Conservation (phyloP, 2,113 vertebrate species). For the Otus sunia region DNA sequence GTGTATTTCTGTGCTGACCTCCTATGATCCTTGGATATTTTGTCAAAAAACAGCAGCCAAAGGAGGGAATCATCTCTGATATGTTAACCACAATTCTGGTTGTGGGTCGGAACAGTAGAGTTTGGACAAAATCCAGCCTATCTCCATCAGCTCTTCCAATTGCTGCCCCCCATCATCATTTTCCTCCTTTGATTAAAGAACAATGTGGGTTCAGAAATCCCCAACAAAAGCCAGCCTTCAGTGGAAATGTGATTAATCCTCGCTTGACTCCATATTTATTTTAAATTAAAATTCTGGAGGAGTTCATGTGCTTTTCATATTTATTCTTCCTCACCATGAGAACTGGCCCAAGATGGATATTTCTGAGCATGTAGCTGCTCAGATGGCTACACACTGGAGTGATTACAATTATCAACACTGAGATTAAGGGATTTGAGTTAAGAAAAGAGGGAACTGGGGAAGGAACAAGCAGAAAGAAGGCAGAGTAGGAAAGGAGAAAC, state of each 20-base stretch:
- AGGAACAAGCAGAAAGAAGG: background rate
- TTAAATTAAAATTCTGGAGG: slow-evolving; percentile 42
- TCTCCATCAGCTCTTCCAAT: slow-evolving; percentile 31
- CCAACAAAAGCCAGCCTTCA: background rate
- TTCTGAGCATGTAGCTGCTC: slow-evolving; percentile 20
- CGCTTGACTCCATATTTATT: slow-evolving; percentile 53
- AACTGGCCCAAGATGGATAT: background rate
- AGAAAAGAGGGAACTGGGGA: background rate
- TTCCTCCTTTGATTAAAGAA: slow-evolving; percentile 16
- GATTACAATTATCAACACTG: slow-evolving; percentile 28
- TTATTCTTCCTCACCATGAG: slow-evolving; percentile 28
- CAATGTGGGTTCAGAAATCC: background rate
- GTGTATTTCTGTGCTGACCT: background rate
- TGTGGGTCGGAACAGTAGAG: background rate
- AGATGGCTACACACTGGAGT: slow-evolving; percentile 8
- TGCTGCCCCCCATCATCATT: background rate
- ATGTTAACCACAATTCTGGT: background rate
- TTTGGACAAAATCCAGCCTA: slow-evolving; percentile 21
- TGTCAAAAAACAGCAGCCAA: background rate
- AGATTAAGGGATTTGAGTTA: slow-evolving; percentile 17
- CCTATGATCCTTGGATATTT: background rate
- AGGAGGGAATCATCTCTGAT: background rate
- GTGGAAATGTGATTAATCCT: slow-evolving; percentile 38
- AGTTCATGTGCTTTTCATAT: slow-evolving; percentile 63
- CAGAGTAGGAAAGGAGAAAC: background rate